Evolutionary conservation across 2,113 vertebrate genomes (phyloP).

Genomic region (Orientallactaga bullata): DNA sequence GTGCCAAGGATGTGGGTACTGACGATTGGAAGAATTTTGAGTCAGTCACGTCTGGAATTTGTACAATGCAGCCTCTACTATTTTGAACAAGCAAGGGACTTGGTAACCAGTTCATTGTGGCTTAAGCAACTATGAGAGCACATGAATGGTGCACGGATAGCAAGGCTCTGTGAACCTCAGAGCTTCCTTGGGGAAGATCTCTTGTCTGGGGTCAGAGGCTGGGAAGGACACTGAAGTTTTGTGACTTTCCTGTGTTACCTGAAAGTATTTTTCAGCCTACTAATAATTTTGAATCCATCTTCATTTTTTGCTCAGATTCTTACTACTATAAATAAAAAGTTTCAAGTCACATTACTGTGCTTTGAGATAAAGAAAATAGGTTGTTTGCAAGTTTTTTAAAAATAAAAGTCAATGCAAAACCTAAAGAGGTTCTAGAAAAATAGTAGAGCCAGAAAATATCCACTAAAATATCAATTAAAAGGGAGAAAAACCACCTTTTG

Average conservation of each 20-base stretch:
- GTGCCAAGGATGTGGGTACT: neutral
- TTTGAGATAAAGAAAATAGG: constrained; percentile 2
- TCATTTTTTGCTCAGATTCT: neutral
- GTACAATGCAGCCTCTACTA: neutral
- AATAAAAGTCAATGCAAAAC: neutral
- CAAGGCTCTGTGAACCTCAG: neutral
- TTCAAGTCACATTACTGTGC: neutral
- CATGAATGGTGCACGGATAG: neutral
- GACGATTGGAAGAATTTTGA: neutral
- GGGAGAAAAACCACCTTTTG: neutral
- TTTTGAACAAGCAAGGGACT: constrained; percentile 48
- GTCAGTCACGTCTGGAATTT: constrained; percentile 14
- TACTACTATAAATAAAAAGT: neutral
- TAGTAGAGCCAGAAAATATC: neutral
- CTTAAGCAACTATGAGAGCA: neutral
- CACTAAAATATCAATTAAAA: neutral
- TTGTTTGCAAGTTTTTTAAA: constrained; percentile 25
- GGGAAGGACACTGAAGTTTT: neutral
- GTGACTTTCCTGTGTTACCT: neutral
- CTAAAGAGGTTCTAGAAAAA: constrained; percentile 7
- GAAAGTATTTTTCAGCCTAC: neutral
- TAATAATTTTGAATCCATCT: neutral
- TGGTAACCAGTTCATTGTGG: neutral
- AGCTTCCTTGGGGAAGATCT: neutral
- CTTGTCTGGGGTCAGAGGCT: neutral